Evolutionary conservation across 53 echinoderm and acorn worm genomes (phyloP), one percentile per base, ranked within the genome.

Genomic region (Temnopleurus reevesii): DNA sequence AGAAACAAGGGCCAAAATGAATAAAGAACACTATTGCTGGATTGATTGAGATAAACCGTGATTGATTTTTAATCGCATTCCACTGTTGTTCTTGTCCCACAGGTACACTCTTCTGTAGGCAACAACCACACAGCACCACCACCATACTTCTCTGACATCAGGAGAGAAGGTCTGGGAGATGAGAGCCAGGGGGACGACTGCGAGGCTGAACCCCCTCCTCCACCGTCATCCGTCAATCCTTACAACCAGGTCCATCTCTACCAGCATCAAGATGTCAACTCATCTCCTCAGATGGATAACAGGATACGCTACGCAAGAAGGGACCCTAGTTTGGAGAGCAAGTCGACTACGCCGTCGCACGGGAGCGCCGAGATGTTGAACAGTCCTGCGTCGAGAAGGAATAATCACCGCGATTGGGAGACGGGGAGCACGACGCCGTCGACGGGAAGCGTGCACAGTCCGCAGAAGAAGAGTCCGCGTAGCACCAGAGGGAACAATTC

Each of bases 191-290:
- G 95, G 26, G 86, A 92, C 23, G 97, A 97, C 56, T 95, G 95
- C 84, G 97, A 97, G 81, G 95, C 95, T 36, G 95, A 95, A 29
- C 95, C 95, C 26, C 97, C 97, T 82, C 95, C 92, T 7, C 94
- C 92, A 80, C 71, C 71, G 35, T 65, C 65, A 65, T 34, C 35
- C 1, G 41, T 41, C 71, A 71, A 71, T 41, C 95, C 95, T 13
- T 55, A 65, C 63, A 89, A 81, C 71, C 93, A 91, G 44, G 85
- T 81, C 34, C 59, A 91, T 60, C 43, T 94, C 8, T 77, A 93
- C 86, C 91, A 93, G 64, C 58, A 91, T 19, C 94, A 89, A 19
- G 88, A 92, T 71, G 82, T 61, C 2, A 81, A 66, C 59, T 55
- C 90, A 28, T 90, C 91, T 28, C 92, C 89, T 13, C 66, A 63